Evolutionary conservation across 2,888 invertebrate species (phyloP).

Genomic region (Phyllotreta striolata): DNA sequence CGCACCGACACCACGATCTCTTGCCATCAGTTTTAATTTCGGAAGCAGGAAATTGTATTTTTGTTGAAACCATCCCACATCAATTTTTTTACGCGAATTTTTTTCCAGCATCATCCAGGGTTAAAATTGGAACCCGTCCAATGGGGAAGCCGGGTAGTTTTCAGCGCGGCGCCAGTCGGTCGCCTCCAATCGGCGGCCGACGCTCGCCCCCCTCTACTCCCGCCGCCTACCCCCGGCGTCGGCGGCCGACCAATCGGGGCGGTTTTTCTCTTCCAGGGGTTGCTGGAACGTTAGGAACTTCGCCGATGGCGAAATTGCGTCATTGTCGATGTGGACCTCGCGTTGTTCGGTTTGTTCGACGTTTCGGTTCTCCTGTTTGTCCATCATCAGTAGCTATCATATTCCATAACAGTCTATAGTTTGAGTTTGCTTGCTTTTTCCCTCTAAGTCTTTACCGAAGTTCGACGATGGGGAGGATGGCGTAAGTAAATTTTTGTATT

Average conservation of each 20-base stretch:
- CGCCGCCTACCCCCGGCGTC: constrained; percentile 27
- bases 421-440: constrained; percentile 10
- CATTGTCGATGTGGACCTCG: constrained; percentile 50
- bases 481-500: no score
- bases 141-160: constrained; percentile 49
- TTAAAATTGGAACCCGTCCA: constrained; percentile 38
- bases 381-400: constrained; percentile 23
- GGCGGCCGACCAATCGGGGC: constrained; percentile 34
- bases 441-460: no score
- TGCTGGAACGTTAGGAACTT: constrained; percentile 43
- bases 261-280: constrained; percentile 33
- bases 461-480: no score
- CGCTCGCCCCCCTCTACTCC: constrained; percentile 26
- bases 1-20: not conserved
- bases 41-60: constrained; percentile 20
- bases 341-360: constrained; percentile 44
- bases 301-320: constrained; percentile 47
- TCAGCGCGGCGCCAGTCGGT: constrained; percentile 60
- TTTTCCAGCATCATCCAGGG: constrained; percentile 22
- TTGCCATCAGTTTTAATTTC: constrained; percentile 4
- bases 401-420: not conserved
- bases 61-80: constrained; percentile 5
- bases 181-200: constrained; percentile 50
- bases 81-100: constrained; percentile 19
- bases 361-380: constrained; percentile 29